Percentiles rank a stretch among this genome's conserved stretches.
These are phyloP conservation scores for Nerophis ophidion DNA, from an alignment of 2,113 vertebrate species.

Conservation along the genomic window DNA sequence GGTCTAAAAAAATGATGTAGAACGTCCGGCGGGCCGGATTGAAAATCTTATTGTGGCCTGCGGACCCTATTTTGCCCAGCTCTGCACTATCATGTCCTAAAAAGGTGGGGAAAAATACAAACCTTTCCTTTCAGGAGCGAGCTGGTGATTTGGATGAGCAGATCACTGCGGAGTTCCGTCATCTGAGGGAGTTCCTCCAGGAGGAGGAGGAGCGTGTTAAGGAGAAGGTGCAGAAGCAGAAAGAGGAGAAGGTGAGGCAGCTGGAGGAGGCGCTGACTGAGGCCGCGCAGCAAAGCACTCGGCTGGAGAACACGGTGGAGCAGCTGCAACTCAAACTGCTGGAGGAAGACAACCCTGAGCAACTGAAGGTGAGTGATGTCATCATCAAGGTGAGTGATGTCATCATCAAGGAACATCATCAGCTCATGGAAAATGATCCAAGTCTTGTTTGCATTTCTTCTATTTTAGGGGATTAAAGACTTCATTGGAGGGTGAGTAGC, in stretches of 20 bases:
- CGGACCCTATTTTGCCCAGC: too few relatives aligned
- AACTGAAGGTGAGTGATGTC: constrained; percentile 53
- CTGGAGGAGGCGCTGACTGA: constrained; percentile 56
- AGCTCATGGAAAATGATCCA: background rate
- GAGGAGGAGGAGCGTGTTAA: constrained; percentile 60
- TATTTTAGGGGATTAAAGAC: constrained; percentile 66
- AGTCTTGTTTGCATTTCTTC: constrained; percentile 15
- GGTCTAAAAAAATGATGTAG: too few relatives aligned
- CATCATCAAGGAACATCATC: too few relatives aligned
- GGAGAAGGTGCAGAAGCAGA: constrained; percentile 52
- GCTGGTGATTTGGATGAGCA: constrained; percentile 56
- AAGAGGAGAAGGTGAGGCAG: constrained; percentile 55
- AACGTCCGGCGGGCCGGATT: too few relatives aligned
- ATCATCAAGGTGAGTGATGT: background rate
- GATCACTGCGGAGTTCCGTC: constrained; percentile 52
- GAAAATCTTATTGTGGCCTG: too few relatives aligned
- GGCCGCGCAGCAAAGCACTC: constrained; percentile 59
- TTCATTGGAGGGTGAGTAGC: constrained; percentile 65
- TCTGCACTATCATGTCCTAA: too few relatives aligned
- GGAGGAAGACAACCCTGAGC: constrained; percentile 64
- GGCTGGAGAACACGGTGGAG: constrained; percentile 44
- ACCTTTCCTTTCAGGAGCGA: constrained; percentile 40
- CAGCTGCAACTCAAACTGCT: constrained; percentile 47
- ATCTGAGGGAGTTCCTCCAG: constrained; percentile 57
- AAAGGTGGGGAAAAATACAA: too few relatives aligned